A percentile compares a stretch with the other conserved stretches of the same genome.
Evolutionary conservation across 2,888 invertebrate species (phyloP).

Genomic region (Dorcus hopei): DNA sequence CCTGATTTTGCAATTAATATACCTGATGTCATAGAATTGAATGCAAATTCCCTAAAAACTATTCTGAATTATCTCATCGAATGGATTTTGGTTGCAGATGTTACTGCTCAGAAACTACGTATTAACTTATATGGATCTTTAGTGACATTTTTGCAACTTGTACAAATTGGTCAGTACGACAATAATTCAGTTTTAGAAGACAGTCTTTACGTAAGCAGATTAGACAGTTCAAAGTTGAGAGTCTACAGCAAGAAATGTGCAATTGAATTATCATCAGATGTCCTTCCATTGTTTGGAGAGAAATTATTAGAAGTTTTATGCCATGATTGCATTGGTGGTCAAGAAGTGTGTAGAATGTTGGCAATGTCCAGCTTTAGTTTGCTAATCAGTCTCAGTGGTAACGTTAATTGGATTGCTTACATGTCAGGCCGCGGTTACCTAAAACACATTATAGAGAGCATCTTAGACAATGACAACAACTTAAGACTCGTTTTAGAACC

Average conservation of each 20-base stretch:
- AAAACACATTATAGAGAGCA: constrained; percentile 76
- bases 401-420: constrained; percentile 63
- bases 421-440: constrained; percentile 68
- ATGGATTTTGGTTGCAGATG: constrained; percentile 79
- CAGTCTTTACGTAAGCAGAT: constrained; percentile 60
- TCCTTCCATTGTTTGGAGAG: constrained; percentile 74
- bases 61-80: constrained; percentile 74
- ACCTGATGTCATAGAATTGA: constrained; percentile 53
- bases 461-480: constrained; percentile 71
- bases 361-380: constrained; percentile 80
- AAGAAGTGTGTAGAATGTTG: constrained; percentile 86
- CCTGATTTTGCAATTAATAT: constrained; percentile 22
- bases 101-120: constrained; percentile 76
- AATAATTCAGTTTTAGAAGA: constrained; percentile 37
- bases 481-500: constrained; percentile 64
- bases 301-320: constrained; percentile 78
- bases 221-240: constrained; percentile 57
- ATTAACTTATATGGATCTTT: constrained; percentile 85
- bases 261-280: constrained; percentile 54
- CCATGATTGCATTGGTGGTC: constrained; percentile 83
- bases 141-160: constrained; percentile 75
- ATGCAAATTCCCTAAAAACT: constrained; percentile 65
- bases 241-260: constrained; percentile 42
- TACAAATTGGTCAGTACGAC: constrained; percentile 55
- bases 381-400: constrained; percentile 70